These are phyloP conservation scores for Vipera latastei DNA, from an alignment of 2,797 vertebrate genomes.

Conservation along the genomic window DNA sequence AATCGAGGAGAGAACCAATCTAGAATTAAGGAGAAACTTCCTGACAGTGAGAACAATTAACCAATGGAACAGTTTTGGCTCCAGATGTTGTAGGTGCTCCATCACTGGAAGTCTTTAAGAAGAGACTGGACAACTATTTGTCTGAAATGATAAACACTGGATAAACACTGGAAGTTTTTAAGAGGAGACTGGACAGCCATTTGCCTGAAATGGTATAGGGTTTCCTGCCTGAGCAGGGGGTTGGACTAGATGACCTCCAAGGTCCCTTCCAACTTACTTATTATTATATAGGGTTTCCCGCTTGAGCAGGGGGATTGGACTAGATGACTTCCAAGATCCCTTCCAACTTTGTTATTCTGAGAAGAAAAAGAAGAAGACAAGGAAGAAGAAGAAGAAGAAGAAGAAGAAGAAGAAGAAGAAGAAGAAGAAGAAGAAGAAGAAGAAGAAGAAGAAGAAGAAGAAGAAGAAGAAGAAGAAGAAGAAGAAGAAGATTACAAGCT, in stretches of 20 bases:
- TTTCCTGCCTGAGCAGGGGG: background rate
- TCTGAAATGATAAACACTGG: background rate
- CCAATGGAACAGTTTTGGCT: background rate
- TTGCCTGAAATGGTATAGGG: too few relatives aligned
- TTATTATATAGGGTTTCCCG: background rate
- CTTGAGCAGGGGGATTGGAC: background rate
- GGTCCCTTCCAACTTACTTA: too few relatives aligned
- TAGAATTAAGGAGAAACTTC: background rate
- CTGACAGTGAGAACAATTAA: background rate
- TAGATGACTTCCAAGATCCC: background rate
- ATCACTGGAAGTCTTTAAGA: background rate
- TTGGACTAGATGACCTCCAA: background rate
- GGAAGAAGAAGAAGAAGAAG: too few relatives aligned
- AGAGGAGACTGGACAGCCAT: too few relatives aligned
- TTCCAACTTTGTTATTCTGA: background rate
- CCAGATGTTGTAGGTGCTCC: background rate
- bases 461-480: too few relatives aligned
- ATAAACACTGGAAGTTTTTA: too few relatives aligned
- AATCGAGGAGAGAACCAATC: too few relatives aligned
- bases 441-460: too few relatives aligned
- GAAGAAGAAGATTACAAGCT: too few relatives aligned
- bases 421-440: too few relatives aligned
- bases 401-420: too few relatives aligned
- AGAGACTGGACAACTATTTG: background rate
- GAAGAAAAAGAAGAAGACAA: background rate